These are phyloP conservation scores for Notoglanidium macrostoma DNA, from an alignment of 2,797 vertebrate genomes.

Conservation along the genomic window DNA sequence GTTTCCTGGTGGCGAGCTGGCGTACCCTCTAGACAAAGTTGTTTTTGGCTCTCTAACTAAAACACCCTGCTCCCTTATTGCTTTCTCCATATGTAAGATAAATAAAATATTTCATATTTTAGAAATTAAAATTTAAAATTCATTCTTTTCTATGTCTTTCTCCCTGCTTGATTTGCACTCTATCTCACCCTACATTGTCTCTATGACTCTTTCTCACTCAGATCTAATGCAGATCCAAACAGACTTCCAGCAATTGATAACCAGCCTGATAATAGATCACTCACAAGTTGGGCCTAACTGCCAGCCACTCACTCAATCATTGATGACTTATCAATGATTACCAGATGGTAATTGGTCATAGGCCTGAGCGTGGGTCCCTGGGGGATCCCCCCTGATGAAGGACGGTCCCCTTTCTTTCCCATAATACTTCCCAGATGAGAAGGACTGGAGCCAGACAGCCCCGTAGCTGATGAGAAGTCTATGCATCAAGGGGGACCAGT, in stretches of 20 bases:
- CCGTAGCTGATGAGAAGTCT: constrained; percentile 41
- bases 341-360: constrained; percentile 48
- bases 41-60: constrained; percentile 37
- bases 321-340: constrained; percentile 49
- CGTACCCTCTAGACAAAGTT: constrained; percentile 41
- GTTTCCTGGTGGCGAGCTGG: constrained; percentile 35
- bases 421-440: constrained; percentile 51
- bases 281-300: constrained; percentile 40
- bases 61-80: not conserved
- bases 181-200: not conserved
- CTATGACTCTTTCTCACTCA: constrained; percentile 12
- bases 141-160: not conserved
- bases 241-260: constrained; percentile 38
- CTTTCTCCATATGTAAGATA: not conserved
- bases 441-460: constrained; percentile 21
- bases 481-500: constrained; percentile 33
- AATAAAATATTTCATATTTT: not conserved
- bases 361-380: constrained; percentile 2
- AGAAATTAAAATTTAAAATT: not conserved
- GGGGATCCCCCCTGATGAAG: constrained; percentile 37
- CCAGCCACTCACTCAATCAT: constrained; percentile 40
- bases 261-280: constrained; percentile 40
- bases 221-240: constrained; percentile 13
- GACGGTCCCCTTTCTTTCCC: constrained; percentile 37
- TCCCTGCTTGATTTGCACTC: not conserved